Evolutionary conservation across 2,888 invertebrate species (phyloP).

Genomic region (Watsonalla cultraria): DNA sequence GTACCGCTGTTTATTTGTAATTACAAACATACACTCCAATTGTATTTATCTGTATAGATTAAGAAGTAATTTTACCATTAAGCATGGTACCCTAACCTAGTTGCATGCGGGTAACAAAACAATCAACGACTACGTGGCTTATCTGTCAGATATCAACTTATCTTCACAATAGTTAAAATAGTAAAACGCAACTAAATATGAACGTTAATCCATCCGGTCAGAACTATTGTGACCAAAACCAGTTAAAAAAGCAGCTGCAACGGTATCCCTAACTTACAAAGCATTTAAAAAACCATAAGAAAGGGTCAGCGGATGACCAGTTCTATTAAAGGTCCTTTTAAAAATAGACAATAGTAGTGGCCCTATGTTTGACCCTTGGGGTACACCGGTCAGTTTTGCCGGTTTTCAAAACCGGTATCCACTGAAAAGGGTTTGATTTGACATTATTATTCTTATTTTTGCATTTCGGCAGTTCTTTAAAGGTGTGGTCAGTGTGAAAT

Average conservation of each 20-base stretch:
- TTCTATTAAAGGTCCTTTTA: conserved; percentile 39
- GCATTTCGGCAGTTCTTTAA: conserved; percentile 28
- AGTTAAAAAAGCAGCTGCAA: conserved; percentile 58
- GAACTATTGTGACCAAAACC: conserved; percentile 41
- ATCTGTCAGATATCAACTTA: background rate
- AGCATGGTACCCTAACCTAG: no score
- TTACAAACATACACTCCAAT: no score
- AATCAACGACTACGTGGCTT: background rate
- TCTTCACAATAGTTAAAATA: background rate
- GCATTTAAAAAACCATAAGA: conserved; percentile 57
- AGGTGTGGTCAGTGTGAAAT: conserved; percentile 58
- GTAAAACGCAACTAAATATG: background rate
- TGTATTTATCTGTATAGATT: no score
- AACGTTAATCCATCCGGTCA: background rate
- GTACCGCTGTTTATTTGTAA: no score
- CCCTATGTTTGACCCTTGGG: conserved; percentile 64
- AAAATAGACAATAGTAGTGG: conserved; percentile 59
- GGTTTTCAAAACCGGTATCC: conserved; percentile 58
- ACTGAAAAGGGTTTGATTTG: conserved; percentile 50
- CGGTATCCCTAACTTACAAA: conserved; percentile 45
- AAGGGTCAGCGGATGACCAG: conserved; percentile 74
- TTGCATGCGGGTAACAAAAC: no score
- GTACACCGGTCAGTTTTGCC: conserved; percentile 66
- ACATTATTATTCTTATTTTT: conserved; percentile 47
- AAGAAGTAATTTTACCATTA: no score